A percentile compares a stretch with the other conserved stretches of the same genome.
These are phyloP conservation scores for Nymphalis polychloros DNA, from an alignment of 2,888 invertebrate genomes.

Conservation along the genomic window DNA sequence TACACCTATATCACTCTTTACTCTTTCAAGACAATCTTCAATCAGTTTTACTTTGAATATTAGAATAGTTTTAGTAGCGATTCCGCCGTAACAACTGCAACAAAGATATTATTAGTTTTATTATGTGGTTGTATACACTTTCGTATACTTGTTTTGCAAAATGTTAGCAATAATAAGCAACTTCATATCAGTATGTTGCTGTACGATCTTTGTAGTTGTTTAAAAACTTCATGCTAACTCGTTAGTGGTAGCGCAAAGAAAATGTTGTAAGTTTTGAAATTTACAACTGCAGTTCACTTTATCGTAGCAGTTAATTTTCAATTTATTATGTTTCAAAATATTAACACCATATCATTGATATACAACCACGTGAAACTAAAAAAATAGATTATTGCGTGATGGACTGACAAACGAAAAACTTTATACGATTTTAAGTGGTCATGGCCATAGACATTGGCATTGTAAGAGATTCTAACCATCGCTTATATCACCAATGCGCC, in stretches of 20 bases:
- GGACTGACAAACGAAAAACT: no score
- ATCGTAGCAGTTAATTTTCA: neutral
- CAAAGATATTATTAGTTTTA: neutral
- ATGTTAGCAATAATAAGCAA: constrained; percentile 1
- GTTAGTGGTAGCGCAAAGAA: constrained; percentile 11
- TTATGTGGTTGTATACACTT: neutral
- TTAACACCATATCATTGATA: no score
- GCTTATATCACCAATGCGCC: no score
- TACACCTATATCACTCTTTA: no score
- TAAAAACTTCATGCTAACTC: constrained; percentile 4
- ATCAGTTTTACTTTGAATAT: no score
- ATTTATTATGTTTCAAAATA: neutral
- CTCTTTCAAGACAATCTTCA: no score
- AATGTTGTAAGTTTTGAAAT: constrained; percentile 11
- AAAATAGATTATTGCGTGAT: no score
- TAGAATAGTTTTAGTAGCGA: no score
- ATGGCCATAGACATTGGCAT: no score
- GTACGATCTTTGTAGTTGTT: neutral
- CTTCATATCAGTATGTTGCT: neutral
- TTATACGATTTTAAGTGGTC: no score
- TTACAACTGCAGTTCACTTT: constrained; percentile 3
- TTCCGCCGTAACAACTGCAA: neutral
- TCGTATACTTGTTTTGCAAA: neutral
- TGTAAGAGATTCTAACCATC: no score
- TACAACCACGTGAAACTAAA: no score